Percentiles rank a stretch among this genome's conserved stretches.
phyloP scores from a whole-genome alignment of 2,113 vertebrate genomes.

The Brachyhypopomus occidentalis region DNA sequence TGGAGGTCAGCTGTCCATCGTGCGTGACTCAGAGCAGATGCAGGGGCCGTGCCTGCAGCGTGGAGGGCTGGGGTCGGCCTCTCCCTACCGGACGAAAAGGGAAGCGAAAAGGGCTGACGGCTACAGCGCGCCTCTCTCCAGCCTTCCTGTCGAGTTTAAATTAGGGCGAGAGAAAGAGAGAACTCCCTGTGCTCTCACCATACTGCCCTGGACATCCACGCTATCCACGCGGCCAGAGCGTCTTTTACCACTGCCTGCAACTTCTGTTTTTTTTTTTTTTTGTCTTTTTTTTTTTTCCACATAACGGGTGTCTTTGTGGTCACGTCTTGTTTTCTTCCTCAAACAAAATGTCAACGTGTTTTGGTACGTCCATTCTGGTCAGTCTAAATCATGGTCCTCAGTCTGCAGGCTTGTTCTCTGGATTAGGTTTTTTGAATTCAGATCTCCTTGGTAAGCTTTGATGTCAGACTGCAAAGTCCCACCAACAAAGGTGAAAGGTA shows the following conservation, averaged over 20 bases:
- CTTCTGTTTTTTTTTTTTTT: constrained; percentile 40
- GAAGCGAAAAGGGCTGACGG: constrained; percentile 77
- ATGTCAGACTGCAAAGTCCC: too few relatives aligned
- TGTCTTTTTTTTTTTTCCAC: background rate
- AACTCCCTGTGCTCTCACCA: constrained; percentile 59
- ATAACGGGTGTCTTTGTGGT: constrained; percentile 29
- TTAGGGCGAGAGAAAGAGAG: constrained; percentile 54
- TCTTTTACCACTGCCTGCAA: constrained; percentile 34
- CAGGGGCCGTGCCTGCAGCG: constrained; percentile 33
- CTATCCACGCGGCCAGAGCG: constrained; percentile 54
- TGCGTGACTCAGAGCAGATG: constrained; percentile 56
- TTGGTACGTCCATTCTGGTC: constrained; percentile 13
- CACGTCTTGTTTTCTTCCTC: constrained; percentile 22
- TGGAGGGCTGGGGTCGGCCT: constrained; percentile 46
- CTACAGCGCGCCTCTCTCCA: constrained; percentile 52
- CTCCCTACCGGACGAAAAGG: constrained; percentile 57
- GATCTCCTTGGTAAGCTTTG: too few relatives aligned
- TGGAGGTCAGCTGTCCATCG: constrained; percentile 47
- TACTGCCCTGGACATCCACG: constrained; percentile 41
- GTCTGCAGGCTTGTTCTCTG: too few relatives aligned
- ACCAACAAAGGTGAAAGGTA: too few relatives aligned
- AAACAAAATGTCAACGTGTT: constrained; percentile 30
- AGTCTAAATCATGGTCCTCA: background rate
- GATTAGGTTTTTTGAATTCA: too few relatives aligned
- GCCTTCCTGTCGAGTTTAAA: constrained; percentile 69